These are phyloP conservation scores for Cyprinodon diabolis DNA, from an alignment of 2,797 vertebrate species.

Conservation along the genomic window DNA sequence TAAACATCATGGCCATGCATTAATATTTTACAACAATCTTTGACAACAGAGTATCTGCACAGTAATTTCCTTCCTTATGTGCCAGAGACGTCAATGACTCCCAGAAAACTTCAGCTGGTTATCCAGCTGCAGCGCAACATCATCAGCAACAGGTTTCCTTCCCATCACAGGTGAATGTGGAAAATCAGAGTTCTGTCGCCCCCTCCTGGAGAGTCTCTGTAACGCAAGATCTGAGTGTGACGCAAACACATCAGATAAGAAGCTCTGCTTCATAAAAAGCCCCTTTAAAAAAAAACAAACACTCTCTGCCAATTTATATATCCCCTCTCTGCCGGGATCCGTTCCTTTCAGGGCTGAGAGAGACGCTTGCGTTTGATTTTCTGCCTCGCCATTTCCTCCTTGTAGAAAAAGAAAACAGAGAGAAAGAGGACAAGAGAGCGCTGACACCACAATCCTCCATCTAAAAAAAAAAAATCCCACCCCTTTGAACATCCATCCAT, in stretches of 20 bases:
- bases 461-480: constrained; percentile 41
- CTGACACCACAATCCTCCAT: constrained; percentile 53
- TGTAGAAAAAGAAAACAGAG: constrained; percentile 32
- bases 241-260: constrained; percentile 42
- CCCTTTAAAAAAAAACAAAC: constrained; percentile 14
- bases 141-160: constrained; percentile 39
- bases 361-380: constrained; percentile 82
- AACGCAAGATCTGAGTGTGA: constrained; percentile 53
- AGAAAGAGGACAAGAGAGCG: constrained; percentile 72
- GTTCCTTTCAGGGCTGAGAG: constrained; percentile 77
- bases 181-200: constrained; percentile 53
- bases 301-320: constrained; percentile 42
- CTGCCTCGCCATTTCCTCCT: constrained; percentile 82
- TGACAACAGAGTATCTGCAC: constrained; percentile 47
- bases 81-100: constrained; percentile 68
- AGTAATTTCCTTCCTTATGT: constrained; percentile 65
- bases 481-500: constrained; percentile 35
- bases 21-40: constrained; percentile 51
- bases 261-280: constrained; percentile 38
- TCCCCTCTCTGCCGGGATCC: constrained; percentile 42
- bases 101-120: constrained; percentile 42
- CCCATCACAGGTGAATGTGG: constrained; percentile 53
- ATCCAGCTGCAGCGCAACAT: constrained; percentile 32
- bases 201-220: constrained; percentile 61
- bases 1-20: constrained; percentile 57